phyloP scores from a whole-genome alignment of 2,113 vertebrate species.

The Orcinus orca region DNA sequence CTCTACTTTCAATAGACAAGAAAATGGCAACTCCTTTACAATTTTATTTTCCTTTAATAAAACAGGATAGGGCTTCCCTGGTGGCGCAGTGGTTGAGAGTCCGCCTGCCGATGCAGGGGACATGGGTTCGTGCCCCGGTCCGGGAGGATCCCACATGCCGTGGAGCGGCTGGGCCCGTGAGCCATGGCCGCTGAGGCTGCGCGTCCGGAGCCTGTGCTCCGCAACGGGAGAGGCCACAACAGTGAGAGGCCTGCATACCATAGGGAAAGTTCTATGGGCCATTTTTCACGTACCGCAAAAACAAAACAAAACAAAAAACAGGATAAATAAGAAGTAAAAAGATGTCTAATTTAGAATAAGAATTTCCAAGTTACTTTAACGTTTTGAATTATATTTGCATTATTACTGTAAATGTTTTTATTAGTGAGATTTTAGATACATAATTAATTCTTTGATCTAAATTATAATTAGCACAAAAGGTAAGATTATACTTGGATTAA shows the following conservation, averaged over 20 bases:
- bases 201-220: no score
- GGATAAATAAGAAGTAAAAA: neutral
- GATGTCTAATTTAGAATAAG: neutral
- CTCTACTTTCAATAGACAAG: neutral
- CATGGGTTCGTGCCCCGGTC: no score
- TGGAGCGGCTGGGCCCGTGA: no score
- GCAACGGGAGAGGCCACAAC: no score
- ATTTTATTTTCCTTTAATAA: constrained; percentile 40
- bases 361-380: constrained; percentile 15
- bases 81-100: no score
- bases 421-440: neutral
- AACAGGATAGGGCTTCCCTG: neutral
- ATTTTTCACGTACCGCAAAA: no score
- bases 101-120: no score
- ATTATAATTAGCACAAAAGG: constrained; percentile 26
- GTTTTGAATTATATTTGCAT: constrained; percentile 19
- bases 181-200: no score
- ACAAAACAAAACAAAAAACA: neutral
- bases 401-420: constrained; percentile 6
- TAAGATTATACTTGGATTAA: neutral
- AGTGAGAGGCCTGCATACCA: no score
- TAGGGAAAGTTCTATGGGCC: no score
- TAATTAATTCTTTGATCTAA: neutral
- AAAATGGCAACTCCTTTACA: neutral
- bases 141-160: no score